phyloP scores from a whole-genome alignment of 1,140 invertebrate genomes.

The Drosophila rhopaloa region DNA sequence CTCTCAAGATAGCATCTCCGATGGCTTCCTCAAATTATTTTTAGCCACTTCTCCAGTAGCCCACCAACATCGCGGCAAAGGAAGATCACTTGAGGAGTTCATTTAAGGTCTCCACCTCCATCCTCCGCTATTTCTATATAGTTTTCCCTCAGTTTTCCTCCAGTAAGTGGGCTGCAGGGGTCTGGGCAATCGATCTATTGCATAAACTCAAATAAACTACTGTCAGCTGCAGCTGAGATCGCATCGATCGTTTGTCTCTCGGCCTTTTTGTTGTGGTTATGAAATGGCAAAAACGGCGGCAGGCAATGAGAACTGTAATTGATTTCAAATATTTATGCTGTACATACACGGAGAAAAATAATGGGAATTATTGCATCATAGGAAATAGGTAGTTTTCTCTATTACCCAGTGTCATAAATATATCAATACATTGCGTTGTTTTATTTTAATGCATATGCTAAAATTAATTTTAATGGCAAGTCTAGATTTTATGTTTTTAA shows the following conservation, averaged over 20 bases:
- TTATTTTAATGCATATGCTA: too few relatives aligned
- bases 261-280: conserved; percentile 76
- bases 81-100: conserved; percentile 11
- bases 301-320: conserved; percentile 74
- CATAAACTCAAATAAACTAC: conserved; percentile 30
- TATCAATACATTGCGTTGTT: too few relatives aligned
- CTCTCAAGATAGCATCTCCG: conserved; percentile 1
- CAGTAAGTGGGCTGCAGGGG: conserved; percentile 34
- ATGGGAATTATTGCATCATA: too few relatives aligned
- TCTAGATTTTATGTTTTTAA: too few relatives aligned
- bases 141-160: not conserved
- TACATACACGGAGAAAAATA: not conserved
- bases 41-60: conserved; percentile 6
- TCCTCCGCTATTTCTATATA: too few relatives aligned
- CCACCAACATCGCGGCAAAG: conserved; percentile 1
- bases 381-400: too few relatives aligned
- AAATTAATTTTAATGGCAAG: too few relatives aligned
- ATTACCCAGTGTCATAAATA: too few relatives aligned
- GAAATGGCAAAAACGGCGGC: conserved; percentile 67
- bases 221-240: conserved; percentile 52
- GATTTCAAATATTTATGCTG: conserved; percentile 75
- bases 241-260: conserved; percentile 36
- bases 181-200: conserved; percentile 34
- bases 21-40: conserved; percentile 1
- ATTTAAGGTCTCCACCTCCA: conserved; percentile 6